Evolutionary conservation across 1,140 invertebrate genomes (phyloP).

Genomic region (Atta cephalotes): DNA sequence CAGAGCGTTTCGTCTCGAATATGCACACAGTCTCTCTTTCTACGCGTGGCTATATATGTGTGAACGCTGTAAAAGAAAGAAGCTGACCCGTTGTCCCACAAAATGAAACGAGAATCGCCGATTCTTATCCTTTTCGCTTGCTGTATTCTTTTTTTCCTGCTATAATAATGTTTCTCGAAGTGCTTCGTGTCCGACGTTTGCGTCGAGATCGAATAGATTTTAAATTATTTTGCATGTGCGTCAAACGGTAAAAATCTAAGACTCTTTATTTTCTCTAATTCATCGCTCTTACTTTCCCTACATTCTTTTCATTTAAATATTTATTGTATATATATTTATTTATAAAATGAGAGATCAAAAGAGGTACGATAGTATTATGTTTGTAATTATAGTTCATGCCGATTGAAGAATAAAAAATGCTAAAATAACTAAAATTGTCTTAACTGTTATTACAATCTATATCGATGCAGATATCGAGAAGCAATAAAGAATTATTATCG

Average conservation of each 20-base stretch:
- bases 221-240: conserved; percentile 35
- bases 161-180: conserved; percentile 10
- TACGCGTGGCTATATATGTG: neutral
- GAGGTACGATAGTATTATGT: neutral
- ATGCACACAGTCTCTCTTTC: conserved; percentile 13
- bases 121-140: conserved; percentile 12
- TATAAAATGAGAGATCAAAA: neutral
- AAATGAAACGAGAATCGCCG: conserved; percentile 37
- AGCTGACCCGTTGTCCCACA: conserved; percentile 31
- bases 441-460: neutral
- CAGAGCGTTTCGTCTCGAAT: conserved; percentile 65
- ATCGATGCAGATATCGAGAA: conserved; percentile 21
- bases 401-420: neutral
- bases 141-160: neutral
- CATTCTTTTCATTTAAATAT: neutral
- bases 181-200: neutral
- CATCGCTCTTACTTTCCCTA: neutral
- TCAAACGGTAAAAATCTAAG: neutral
- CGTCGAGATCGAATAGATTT: conserved; percentile 40
- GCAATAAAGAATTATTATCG: conserved; percentile 54
- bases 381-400: neutral
- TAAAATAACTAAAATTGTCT: conserved; percentile 1
- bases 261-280: neutral
- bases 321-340: neutral
- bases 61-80: conserved; percentile 8